Evolutionary conservation across 2,797 vertebrate species (phyloP).

Genomic region (Kryptopterus vitreolus): DNA sequence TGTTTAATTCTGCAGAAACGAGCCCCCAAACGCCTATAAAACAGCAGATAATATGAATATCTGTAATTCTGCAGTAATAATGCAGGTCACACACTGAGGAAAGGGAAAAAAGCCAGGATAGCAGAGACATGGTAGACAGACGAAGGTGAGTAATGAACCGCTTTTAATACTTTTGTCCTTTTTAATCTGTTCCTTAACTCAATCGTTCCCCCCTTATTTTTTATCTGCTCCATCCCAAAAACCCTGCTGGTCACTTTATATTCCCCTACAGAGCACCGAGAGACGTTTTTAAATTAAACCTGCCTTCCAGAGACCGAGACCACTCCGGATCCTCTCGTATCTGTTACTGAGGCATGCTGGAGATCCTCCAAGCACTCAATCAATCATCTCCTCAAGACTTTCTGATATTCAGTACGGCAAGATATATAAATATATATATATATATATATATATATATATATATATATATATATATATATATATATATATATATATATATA

Average conservation of each 20-base stretch:
- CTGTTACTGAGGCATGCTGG: slow-evolving; percentile 4
- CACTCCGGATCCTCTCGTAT: slow-evolving; percentile 5
- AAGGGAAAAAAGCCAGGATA: background rate
- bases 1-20: slow-evolving; percentile 6
- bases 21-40: slow-evolving; percentile 13
- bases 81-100: slow-evolving; percentile 16
- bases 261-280: slow-evolving; percentile 17
- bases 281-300: slow-evolving; percentile 36
- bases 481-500: too few relatives aligned
- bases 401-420: slow-evolving; percentile 4
- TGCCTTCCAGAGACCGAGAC: background rate
- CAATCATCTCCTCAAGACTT: slow-evolving; percentile 19
- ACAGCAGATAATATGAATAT: slow-evolving; percentile 28
- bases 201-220: background rate
- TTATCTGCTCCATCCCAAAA: background rate
- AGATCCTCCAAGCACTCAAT: slow-evolving; percentile 8
- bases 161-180: slow-evolving; percentile 4
- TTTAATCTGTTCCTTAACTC: slow-evolving; percentile 8
- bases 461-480: too few relatives aligned
- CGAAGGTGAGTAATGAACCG: background rate
- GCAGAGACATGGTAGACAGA: slow-evolving; percentile 8
- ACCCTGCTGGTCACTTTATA: slow-evolving; percentile 28
- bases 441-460: too few relatives aligned
- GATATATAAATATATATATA: background rate
- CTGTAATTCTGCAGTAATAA: slow-evolving; percentile 26